phyloP scores from a whole-genome alignment of 2,888 invertebrate species.

The Andrena minutula region DNA sequence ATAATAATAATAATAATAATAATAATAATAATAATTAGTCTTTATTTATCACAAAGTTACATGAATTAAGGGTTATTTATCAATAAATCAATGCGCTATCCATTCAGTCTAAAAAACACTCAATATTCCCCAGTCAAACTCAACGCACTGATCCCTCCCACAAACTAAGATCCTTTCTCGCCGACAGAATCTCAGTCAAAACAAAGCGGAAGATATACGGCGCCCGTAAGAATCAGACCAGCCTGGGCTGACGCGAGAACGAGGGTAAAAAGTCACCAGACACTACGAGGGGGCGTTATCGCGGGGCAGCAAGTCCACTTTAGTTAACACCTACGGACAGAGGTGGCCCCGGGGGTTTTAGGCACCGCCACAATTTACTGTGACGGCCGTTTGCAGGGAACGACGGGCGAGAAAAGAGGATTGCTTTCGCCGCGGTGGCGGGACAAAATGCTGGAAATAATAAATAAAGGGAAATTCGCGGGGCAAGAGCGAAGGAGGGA shows the following conservation, averaged over 20 bases:
- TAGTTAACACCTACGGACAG: constrained; percentile 58
- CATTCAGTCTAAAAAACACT: no score
- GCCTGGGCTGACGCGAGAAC: background rate
- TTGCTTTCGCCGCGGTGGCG: constrained; percentile 18
- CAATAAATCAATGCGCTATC: no score
- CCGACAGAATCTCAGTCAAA: background rate
- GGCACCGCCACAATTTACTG: constrained; percentile 31
- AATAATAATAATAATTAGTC: no score
- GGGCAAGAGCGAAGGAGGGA: background rate
- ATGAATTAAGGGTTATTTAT: no score
- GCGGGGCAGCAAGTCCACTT: constrained; percentile 49
- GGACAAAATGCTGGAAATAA: constrained; percentile 35
- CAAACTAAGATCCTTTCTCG: no score
- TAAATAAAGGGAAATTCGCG: constrained; percentile 39
- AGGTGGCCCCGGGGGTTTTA: constrained; percentile 41
- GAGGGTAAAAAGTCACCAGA: background rate
- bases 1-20: no score
- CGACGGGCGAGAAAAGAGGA: constrained; percentile 43
- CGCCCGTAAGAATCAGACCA: background rate
- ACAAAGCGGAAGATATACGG: background rate
- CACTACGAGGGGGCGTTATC: constrained; percentile 16
- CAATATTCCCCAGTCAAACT: no score
- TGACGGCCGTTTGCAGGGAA: constrained; percentile 16
- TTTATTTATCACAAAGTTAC: no score
- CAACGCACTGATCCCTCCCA: no score